phyloP scores from a whole-genome alignment of 2,888 invertebrate species.

The Polyommatus icarus region DNA sequence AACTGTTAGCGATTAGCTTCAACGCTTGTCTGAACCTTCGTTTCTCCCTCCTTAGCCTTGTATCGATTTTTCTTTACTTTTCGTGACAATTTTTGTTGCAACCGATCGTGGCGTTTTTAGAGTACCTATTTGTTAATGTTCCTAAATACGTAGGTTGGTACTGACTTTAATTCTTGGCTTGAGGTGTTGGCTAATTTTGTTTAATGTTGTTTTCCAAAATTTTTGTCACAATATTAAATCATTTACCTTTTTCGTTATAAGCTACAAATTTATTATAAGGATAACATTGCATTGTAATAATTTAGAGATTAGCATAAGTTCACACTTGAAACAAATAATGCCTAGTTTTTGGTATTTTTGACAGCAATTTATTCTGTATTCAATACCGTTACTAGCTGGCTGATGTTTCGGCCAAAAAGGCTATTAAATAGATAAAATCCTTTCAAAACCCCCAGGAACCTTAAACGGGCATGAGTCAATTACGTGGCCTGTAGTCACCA shows the following conservation, averaged over 20 bases:
- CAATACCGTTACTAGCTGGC: too few species aligned
- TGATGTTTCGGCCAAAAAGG: too few species aligned
- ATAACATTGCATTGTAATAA: neutral
- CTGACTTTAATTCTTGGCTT: neutral
- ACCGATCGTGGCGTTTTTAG: neutral
- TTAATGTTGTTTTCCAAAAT: neutral
- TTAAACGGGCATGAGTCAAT: too few species aligned
- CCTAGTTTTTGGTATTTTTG: too few species aligned
- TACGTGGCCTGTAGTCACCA: neutral
- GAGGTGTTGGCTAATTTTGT: neutral
- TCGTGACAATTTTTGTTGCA: neutral
- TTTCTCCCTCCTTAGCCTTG: conserved; percentile 17
- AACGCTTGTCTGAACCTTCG: conserved; percentile 27
- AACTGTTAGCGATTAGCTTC: conserved; percentile 4
- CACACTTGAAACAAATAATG: neutral
- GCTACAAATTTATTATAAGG: neutral
- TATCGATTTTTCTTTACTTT: neutral
- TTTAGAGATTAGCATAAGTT: neutral
- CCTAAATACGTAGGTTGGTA: neutral
- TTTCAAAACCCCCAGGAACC: too few species aligned
- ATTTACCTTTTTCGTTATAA: neutral
- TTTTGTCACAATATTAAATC: neutral
- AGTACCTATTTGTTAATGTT: neutral
- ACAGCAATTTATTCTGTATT: too few species aligned
- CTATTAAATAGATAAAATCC: too few species aligned